A percentile compares a stretch with the other conserved stretches of the same genome.
phyloP scores from a whole-genome alignment of 2,113 vertebrate genomes.

The Atherinomorus stipes region DNA sequence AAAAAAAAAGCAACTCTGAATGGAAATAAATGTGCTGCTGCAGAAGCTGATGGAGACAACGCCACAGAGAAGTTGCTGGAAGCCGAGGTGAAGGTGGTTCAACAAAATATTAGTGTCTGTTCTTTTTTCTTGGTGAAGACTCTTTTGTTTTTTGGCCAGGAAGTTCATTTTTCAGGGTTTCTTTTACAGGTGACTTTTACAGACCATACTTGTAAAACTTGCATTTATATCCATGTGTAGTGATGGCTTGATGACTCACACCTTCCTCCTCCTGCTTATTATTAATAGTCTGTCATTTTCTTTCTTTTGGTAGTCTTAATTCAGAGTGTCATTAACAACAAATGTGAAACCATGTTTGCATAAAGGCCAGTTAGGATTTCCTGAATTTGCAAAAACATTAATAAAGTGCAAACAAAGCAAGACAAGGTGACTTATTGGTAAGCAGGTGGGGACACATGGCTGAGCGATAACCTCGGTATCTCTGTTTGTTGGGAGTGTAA shows the following conservation, averaged over 20 bases:
- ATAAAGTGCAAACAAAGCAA: slow-evolving; percentile 20
- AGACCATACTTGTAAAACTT: too few relatives aligned
- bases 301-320: neutral
- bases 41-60: too few relatives aligned
- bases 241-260: neutral
- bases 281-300: neutral
- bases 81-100: too few relatives aligned
- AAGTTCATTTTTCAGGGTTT: too few relatives aligned
- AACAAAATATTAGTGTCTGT: too few relatives aligned
- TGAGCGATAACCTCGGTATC: slow-evolving; percentile 46
- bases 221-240: neutral
- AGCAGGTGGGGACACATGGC: slow-evolving; percentile 27
- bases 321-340: neutral
- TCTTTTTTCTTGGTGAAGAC: too few relatives aligned
- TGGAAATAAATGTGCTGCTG: too few relatives aligned
- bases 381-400: neutral
- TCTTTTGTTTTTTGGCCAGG: too few relatives aligned
- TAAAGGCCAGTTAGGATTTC: neutral
- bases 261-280: neutral
- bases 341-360: slow-evolving; percentile 5
- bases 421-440: slow-evolving; percentile 29
- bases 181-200: too few relatives aligned
- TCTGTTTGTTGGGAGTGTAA: slow-evolving; percentile 70
- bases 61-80: too few relatives aligned
- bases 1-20: too few relatives aligned